Percentiles rank a stretch among this genome's conserved stretches.
Conservation (phyloP, 2,888 invertebrate species). For the Eulithis prunata region DNA sequence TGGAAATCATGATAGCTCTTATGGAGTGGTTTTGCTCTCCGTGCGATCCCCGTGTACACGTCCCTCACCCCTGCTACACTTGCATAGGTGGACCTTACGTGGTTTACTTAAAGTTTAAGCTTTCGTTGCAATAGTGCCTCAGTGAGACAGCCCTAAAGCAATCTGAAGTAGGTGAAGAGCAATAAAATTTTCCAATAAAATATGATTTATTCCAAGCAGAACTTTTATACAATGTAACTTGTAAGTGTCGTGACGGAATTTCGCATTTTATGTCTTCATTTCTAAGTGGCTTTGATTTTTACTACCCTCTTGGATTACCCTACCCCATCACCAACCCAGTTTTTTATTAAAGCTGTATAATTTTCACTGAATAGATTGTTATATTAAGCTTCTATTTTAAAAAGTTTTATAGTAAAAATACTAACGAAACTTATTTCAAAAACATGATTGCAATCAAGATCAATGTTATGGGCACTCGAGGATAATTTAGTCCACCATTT, state of each 20-base stretch:
- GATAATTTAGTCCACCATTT: no score
- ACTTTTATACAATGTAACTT: constrained; percentile 46
- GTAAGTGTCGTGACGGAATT: constrained; percentile 40
- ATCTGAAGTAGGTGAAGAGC: constrained; percentile 29
- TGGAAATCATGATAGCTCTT: no score
- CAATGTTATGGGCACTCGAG: no score
- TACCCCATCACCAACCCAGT: neutral
- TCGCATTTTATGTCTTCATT: constrained; percentile 40
- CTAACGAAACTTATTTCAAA: no score
- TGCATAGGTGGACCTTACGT: no score
- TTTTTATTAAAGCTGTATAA: neutral
- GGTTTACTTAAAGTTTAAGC: neutral
- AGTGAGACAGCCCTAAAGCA: constrained; percentile 20
- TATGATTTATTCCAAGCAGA: constrained; percentile 48
- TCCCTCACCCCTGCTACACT: no score
- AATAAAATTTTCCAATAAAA: constrained; percentile 48
- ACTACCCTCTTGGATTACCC: constrained; percentile 5
- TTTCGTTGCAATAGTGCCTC: neutral
- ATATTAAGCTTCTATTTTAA: no score
- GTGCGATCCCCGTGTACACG: no score
- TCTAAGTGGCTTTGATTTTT: constrained; percentile 18
- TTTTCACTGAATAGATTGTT: neutral
- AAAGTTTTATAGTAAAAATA: no score
- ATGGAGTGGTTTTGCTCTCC: no score
- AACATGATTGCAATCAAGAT: no score